Percentiles rank a stretch among this genome's conserved stretches.
Evolutionary conservation across 2,113 vertebrate species (phyloP).

Genomic region (Heteronetta atricapilla): DNA sequence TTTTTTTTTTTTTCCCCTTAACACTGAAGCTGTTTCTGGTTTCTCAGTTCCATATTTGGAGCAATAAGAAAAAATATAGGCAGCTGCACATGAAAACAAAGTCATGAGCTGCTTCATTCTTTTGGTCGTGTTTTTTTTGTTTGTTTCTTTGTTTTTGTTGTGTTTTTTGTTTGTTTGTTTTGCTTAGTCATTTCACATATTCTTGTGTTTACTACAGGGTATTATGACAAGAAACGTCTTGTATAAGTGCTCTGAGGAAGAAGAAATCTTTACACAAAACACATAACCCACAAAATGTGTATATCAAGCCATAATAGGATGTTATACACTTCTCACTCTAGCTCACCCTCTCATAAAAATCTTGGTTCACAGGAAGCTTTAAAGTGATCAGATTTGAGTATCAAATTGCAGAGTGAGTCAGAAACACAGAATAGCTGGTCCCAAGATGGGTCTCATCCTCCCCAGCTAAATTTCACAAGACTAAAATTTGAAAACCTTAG

Average conservation of each 20-base stretch:
- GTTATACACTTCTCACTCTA: not conserved
- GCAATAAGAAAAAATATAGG: not conserved
- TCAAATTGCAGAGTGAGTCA: not conserved
- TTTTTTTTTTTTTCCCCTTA: not conserved
- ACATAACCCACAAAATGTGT: not conserved
- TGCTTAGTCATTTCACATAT: not conserved
- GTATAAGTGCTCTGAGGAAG: not conserved
- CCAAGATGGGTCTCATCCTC: not conserved
- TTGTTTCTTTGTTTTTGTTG: too few relatives aligned
- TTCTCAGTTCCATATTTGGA: not conserved
- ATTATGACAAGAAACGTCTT: not conserved
- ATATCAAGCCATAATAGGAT: not conserved
- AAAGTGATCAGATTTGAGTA: not conserved
- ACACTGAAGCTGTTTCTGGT: not conserved
- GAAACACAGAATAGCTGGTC: not conserved
- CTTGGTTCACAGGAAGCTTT: not conserved
- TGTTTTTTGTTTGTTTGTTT: not conserved
- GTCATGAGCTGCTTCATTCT: not conserved
- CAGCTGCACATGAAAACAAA: not conserved
- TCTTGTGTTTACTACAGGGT: not conserved
- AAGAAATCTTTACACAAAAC: not conserved
- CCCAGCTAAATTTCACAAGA: not conserved
- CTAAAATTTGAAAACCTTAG: not conserved
- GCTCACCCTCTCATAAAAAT: not conserved
- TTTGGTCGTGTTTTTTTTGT: not conserved